These are phyloP conservation scores for Belgica antarctica DNA, from an alignment of 2,888 invertebrate genomes.

Conservation along the genomic window DNA sequence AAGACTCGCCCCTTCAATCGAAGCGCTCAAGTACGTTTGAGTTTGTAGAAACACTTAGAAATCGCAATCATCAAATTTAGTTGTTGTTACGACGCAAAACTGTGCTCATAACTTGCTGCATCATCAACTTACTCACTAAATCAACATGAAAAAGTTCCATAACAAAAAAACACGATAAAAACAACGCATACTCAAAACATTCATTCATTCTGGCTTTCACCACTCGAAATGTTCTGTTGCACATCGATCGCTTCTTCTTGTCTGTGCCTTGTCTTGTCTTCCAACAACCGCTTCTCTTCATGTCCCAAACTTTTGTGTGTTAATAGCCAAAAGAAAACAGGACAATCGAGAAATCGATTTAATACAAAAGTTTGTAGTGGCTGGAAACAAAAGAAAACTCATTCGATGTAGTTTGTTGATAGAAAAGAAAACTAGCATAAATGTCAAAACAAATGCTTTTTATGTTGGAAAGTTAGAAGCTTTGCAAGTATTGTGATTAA, in stretches of 20 bases:
- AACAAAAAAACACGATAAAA: too few species aligned
- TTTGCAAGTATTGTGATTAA: too few species aligned
- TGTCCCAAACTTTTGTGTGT: neutral
- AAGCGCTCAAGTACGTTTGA: constrained; percentile 78
- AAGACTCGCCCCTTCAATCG: constrained; percentile 80
- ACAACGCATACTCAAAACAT: too few species aligned
- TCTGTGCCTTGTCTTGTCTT: neutral
- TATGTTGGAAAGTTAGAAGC: neutral
- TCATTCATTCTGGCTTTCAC: neutral
- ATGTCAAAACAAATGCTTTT: constrained; percentile 3
- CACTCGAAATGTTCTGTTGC: too few species aligned
- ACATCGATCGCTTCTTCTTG: neutral
- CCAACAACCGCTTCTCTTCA: neutral
- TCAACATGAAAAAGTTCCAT: too few species aligned
- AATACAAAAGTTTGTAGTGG: too few species aligned
- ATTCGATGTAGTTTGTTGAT: neutral
- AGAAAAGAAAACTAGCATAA: neutral
- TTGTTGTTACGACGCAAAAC: neutral
- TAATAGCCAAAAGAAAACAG: neutral
- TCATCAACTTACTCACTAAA: neutral
- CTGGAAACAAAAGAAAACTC: too few species aligned
- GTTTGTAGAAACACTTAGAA: constrained; percentile 10
- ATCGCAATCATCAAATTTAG: neutral
- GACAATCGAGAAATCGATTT: neutral
- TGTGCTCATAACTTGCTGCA: neutral